These are phyloP conservation scores for Pseudolycoriella hygida DNA, from an alignment of 2,888 invertebrate genomes.

Conservation along the genomic window DNA sequence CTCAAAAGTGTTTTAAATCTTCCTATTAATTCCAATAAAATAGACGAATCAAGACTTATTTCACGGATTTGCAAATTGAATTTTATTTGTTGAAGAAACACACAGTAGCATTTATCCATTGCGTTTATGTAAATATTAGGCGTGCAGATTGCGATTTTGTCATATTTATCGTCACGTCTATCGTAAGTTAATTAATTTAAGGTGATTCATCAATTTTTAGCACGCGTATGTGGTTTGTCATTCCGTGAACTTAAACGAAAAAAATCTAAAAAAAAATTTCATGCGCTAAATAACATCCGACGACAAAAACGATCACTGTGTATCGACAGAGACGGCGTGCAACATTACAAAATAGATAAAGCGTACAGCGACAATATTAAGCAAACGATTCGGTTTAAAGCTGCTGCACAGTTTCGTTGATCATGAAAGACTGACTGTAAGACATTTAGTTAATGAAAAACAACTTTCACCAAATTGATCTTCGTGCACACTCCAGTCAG, in stretches of 20 bases:
- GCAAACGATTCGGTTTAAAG: not conserved
- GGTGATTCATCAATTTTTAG: not conserved
- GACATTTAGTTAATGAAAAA: not conserved
- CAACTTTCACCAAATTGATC: conserved; percentile 1
- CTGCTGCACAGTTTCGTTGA: not conserved
- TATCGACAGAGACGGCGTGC: too few relatives aligned
- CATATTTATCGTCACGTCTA: not conserved
- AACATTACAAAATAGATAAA: not conserved
- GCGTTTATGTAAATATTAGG: too few relatives aligned
- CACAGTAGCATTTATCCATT: not conserved
- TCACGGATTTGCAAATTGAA: not conserved
- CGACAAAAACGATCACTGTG: not conserved
- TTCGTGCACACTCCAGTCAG: not conserved
- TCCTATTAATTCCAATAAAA: not conserved
- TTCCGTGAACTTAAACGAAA: too few relatives aligned
- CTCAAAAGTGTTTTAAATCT: not conserved
- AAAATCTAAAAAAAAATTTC: too few relatives aligned
- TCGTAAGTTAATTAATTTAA: not conserved
- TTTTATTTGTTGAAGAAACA: not conserved
- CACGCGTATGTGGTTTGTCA: not conserved
- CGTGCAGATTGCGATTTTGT: not conserved
- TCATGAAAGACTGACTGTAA: not conserved
- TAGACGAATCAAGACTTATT: not conserved
- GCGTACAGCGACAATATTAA: not conserved
- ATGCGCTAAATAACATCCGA: too few relatives aligned